Evolutionary conservation across 2,113 vertebrate species (phyloP), one percentile per base, ranked within the genome.

Genomic region (Peromyscus californicus): DNA sequence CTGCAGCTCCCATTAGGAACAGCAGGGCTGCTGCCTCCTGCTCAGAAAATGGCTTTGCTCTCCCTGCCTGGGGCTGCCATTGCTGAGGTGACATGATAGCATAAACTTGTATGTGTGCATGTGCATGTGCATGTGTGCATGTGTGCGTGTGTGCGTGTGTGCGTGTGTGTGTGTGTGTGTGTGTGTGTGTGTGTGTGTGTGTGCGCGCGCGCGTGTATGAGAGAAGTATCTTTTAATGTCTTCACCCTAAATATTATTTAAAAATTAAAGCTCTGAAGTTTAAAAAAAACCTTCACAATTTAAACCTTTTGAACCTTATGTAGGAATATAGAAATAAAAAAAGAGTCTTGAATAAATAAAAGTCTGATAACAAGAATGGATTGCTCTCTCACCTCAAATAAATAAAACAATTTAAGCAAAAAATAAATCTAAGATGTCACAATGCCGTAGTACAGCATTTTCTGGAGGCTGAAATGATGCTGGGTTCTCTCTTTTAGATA

Each of bases 1-100:
- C 61, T 1, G 3, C 8, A 16, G 42, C 11, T 80, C 9, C 15
- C 22, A 0, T 0, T 22, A 36, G 22, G 0, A 2, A 36, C 31
- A 42, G 9, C 51, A 86, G 2, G 24, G 11, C 57, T 31, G 7
- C 54, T 22, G 36, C 19, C 24, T 33, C 1, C n/a, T 36, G 26
- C 48, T 85, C 51, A 86, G 7, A 19, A 86, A 51, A 21, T 33
- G 9, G 10, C 45, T 83, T 83, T 88, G 42, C 80, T 92, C 36
- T 15, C 39, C 48, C 17, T 31, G 24, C 13, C 11, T 39, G 33
- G 65, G 39, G 24, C 1, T 83, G 51, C 2, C 9, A 54, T 7
- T 70, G 13, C 54, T 69, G 7, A 4, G 69, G n/a, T 16, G 19
- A 11, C 2, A 51, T 2, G 19, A 15, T 29, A 39, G 21, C 11